These are phyloP conservation scores for Drusus annulatus DNA, from an alignment of 1,140 invertebrate genomes.

Conservation along the genomic window DNA sequence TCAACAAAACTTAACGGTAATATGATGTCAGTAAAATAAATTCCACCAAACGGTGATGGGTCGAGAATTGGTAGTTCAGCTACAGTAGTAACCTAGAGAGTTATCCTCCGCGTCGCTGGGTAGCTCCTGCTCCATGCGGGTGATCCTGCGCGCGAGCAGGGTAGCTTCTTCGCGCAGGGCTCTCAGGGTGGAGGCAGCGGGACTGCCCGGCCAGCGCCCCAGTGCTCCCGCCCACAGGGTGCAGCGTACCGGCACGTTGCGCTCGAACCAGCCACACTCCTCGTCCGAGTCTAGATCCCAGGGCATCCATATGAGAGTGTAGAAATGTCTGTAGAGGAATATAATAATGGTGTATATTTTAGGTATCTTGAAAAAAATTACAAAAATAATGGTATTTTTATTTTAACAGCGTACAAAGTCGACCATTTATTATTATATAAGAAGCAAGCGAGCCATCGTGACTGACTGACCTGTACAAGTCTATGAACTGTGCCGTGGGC, in stretches of 20 bases:
- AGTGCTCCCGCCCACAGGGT: constrained; percentile 45
- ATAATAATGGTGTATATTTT: too few relatives aligned
- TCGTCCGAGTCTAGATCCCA: constrained; percentile 55
- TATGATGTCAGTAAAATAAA: too few relatives aligned
- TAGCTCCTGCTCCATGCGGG: constrained; percentile 35
- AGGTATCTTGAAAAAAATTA: too few relatives aligned
- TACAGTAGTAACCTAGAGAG: neutral
- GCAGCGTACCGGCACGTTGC: constrained; percentile 48
- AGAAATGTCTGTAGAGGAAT: constrained; percentile 47
- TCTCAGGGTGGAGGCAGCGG: constrained; percentile 4
- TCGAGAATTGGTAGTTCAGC: too few relatives aligned
- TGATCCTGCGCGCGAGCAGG: constrained; percentile 35
- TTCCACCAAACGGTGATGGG: too few relatives aligned
- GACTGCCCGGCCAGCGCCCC: neutral
- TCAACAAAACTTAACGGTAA: too few relatives aligned
- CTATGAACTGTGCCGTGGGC: constrained; percentile 54
- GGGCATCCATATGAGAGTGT: constrained; percentile 54
- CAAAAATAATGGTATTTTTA: too few relatives aligned
- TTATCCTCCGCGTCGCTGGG: constrained; percentile 51
- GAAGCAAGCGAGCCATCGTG: too few relatives aligned
- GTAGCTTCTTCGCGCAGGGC: constrained; percentile 42
- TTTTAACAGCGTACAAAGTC: too few relatives aligned
- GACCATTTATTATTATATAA: too few relatives aligned
- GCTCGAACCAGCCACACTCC: constrained; percentile 51
- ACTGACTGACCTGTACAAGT: constrained; percentile 50